A percentile compares a stretch with the other conserved stretches of the same genome.
These are phyloP conservation scores for Chaenocephalus aceratus DNA, from an alignment of 2,113 vertebrate genomes.

Conservation along the genomic window DNA sequence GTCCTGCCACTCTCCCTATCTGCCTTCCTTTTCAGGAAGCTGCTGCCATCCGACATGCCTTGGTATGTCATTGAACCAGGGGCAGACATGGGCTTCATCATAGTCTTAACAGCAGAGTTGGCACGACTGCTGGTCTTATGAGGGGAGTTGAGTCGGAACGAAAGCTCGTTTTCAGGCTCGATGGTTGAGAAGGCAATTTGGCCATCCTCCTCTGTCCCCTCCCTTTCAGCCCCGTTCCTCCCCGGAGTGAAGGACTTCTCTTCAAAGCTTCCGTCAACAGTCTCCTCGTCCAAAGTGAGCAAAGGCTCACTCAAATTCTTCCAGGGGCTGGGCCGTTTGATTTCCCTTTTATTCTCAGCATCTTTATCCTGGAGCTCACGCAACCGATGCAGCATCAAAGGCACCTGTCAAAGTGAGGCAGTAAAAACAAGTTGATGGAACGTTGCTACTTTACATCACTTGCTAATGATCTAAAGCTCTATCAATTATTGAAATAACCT, in stretches of 20 bases:
- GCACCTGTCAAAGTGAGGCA: conserved; percentile 86
- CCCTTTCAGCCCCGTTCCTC: conserved; percentile 71
- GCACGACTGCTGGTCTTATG: conserved; percentile 88
- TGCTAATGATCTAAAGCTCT: conserved; percentile 7
- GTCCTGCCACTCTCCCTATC: conserved; percentile 89
- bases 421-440: conserved; percentile 16
- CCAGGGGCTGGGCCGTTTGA: conserved; percentile 91
- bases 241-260: conserved; percentile 81
- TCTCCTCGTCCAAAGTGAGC: conserved; percentile 94
- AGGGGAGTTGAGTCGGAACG: conserved; percentile 88
- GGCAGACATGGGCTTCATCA: conserved; percentile 84
- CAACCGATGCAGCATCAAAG: conserved; percentile 93
- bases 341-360: conserved; percentile 88
- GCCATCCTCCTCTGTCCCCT: conserved; percentile 44
- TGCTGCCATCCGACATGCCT: conserved; percentile 76
- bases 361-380: conserved; percentile 94
- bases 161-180: conserved; percentile 87
- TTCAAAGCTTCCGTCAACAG: conserved; percentile 94
- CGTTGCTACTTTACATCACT: conserved; percentile 6
- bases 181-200: conserved; percentile 68
- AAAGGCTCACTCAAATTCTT: conserved; percentile 88
- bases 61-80: conserved; percentile 57
- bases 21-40: conserved; percentile 81
- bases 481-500: neutral
- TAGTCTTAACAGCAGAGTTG: conserved; percentile 86